These are phyloP conservation scores for Dasyornis broadbenti DNA, from an alignment of 2,113 vertebrate genomes.

Conservation along the genomic window DNA sequence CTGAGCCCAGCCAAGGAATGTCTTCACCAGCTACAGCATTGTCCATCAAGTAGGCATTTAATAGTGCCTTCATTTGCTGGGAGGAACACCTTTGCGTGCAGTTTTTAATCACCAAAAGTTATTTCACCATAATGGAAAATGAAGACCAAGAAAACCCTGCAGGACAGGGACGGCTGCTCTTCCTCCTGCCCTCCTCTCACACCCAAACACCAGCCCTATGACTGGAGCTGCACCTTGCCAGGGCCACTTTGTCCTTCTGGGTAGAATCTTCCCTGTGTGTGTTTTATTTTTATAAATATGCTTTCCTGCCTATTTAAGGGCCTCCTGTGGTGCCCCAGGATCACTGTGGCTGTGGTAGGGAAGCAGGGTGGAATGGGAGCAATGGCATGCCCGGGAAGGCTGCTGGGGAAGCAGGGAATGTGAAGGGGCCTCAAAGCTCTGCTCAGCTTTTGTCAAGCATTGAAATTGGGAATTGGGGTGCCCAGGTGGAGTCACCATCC, in stretches of 20 bases:
- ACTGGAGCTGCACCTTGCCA: background rate
- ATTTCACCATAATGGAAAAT: background rate
- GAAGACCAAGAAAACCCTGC: background rate
- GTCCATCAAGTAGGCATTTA: background rate
- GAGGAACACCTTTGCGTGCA: background rate
- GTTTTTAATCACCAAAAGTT: background rate
- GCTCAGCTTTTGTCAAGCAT: background rate
- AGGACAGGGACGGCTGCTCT: background rate
- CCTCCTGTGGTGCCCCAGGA: background rate
- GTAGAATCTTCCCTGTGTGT: background rate
- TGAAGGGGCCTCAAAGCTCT: background rate
- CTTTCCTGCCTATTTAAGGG: background rate
- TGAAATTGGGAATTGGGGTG: background rate
- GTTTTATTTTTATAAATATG: background rate
- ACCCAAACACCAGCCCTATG: background rate
- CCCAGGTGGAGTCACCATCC: background rate
- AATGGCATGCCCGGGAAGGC: background rate
- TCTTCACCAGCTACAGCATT: background rate
- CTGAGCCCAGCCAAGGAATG: background rate
- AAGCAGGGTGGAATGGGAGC: background rate
- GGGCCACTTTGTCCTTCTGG: background rate
- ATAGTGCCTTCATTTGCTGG: background rate
- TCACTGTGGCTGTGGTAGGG: background rate
- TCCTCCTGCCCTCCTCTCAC: background rate
- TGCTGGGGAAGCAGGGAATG: fast-evolving